These are phyloP conservation scores for Apoderus coryli DNA, from an alignment of 2,888 invertebrate genomes.

Conservation along the genomic window DNA sequence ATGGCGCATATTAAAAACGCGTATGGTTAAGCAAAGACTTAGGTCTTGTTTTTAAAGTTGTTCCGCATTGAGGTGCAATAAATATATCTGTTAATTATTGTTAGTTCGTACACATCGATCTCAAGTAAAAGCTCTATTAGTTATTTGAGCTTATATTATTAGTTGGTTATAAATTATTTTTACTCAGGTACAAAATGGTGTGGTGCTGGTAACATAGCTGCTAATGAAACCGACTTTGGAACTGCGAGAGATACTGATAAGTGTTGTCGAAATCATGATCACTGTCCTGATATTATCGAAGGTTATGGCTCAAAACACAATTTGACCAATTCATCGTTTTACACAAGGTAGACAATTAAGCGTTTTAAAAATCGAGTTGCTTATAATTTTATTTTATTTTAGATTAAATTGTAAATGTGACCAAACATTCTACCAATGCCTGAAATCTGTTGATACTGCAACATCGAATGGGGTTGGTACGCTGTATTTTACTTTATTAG, in stretches of 20 bases:
- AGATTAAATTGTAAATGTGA: slow-evolving; percentile 43
- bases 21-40: no score
- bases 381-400: slow-evolving; percentile 14
- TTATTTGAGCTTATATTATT: no score
- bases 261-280: slow-evolving; percentile 58
- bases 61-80: no score
- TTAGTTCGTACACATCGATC: no score
- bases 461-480: slow-evolving; percentile 35
- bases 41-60: no score
- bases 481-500: slow-evolving; percentile 40
- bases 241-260: slow-evolving; percentile 47
- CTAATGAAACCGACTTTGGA: slow-evolving; percentile 44
- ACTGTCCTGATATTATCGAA: slow-evolving; percentile 44
- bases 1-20: no score
- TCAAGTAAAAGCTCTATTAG: no score
- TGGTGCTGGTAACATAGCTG: slow-evolving; percentile 49
- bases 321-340: slow-evolving; percentile 48
- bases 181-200: slow-evolving; percentile 58
- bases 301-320: slow-evolving; percentile 42
- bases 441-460: slow-evolving; percentile 29
- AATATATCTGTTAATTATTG: no score
- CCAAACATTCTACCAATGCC: slow-evolving; percentile 36
- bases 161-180: no score
- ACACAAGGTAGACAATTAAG: slow-evolving; percentile 56
- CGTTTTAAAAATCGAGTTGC: no score